Evolutionary conservation across 2,797 vertebrate species (phyloP), one percentile per base, ranked within the genome.

Genomic region (Channa striata): DNA sequence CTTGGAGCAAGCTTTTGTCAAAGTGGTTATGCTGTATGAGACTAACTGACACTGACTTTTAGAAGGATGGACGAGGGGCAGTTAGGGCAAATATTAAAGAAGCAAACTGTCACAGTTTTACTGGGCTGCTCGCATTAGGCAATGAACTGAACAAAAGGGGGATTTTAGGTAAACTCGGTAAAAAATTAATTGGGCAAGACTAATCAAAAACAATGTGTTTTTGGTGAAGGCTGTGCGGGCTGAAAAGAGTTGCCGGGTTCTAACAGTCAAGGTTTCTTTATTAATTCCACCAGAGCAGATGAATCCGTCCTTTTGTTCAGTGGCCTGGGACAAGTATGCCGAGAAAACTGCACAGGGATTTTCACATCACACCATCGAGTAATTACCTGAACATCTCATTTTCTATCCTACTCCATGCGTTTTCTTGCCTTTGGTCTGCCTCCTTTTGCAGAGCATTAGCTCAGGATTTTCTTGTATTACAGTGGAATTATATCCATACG

Each of bases 161-260:
- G 70, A 79, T 76, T 86, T 77, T 72, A 83, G 78, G 78, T 80
- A 67, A 58, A 73, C 62, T 78, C 44, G 40, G 66, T 72, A 59
- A 59, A 81, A 81, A 81, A 54, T 81, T 79, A 81, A 91, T 90
- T 62, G 40, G 77, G 68, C 30, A 23, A 71, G 68, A 72, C 84
- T 85, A 86, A 91, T 91, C 89, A 81, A 88, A 89, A 87, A 82
- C 66, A 25, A 77, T 48, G 75, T 68, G 78, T 80, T 87, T 85
- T 60, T 77, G 78, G 84, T 75, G 72, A 81, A 78, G 50, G 68
- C 69, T 77, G 40, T 7, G 47, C 57, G 25, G 4, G 8, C 30
- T 0, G 1, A 54, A 75, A 69, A 81, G 33, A 42, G 57, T 54
- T 54, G 61, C 56, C 9, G 4, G 67, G 11, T 54, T 51, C 37